Evolutionary conservation across 2,797 vertebrate species (phyloP).

Genomic region (Dermochelys coriacea): DNA sequence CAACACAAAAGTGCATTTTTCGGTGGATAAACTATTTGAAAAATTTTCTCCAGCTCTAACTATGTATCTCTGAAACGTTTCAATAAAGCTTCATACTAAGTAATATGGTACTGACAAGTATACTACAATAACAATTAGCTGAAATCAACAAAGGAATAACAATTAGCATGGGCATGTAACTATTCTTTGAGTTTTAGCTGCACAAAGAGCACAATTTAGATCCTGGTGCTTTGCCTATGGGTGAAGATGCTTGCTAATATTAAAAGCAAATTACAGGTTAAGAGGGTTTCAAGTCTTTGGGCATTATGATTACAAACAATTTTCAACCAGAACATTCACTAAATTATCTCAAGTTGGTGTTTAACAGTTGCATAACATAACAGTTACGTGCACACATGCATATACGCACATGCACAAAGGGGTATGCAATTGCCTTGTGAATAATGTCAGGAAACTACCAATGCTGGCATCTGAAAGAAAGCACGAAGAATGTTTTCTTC

Average conservation of each 20-base stretch:
- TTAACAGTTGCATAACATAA: not conserved
- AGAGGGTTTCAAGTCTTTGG: not conserved
- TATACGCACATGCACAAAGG: not conserved
- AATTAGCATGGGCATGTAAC: not conserved
- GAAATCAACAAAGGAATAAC: not conserved
- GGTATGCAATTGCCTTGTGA: not conserved
- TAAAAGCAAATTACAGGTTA: not conserved
- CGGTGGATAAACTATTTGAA: not conserved
- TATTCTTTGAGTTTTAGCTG: not conserved
- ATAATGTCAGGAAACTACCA: not conserved
- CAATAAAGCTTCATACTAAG: not conserved
- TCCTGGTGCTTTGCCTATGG: not conserved
- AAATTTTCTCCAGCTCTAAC: not conserved
- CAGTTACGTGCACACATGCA: not conserved
- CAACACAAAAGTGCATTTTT: not conserved
- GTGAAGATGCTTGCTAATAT: not conserved
- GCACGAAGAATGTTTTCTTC: not conserved
- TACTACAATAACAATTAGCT: not conserved
- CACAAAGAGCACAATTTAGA: not conserved
- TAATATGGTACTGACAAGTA: not conserved
- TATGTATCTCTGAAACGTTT: not conserved
- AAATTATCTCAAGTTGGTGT: not conserved
- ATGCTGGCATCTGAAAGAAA: not conserved
- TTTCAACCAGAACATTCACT: not conserved
- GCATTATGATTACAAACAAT: not conserved